Evolutionary conservation across 2,888 invertebrate genomes (phyloP), one percentile per base, ranked within the genome.

Genomic region (Rhamnusium bicolor): DNA sequence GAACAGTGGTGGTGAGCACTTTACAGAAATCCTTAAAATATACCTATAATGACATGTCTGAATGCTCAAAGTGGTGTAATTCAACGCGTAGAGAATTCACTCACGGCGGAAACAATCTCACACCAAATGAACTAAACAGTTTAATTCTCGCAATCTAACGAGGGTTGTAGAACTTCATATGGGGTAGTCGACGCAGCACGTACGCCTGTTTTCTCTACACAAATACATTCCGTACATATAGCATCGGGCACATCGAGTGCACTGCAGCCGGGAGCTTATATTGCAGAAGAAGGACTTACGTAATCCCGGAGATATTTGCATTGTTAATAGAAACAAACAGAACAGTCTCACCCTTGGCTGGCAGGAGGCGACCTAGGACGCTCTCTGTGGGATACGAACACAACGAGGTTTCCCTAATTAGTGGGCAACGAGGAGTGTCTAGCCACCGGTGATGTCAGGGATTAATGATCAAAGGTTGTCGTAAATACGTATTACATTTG

Each of bases 91-190:
- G 8, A 54, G 24, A 29, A 62, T 61, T 46, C 21, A 12, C 46
- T 46, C 61, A 40, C 69, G 69, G 69, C 60, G 74, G 73, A 76
- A 79, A 75, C 77, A 79, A 76, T 79, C 79, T 73, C 72, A 68
- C 75, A 73, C 70, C 69, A 66, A 77, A 79, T 76, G 77, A 79
- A 76, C 76, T 76, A 75, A 79, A 75, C 76, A 72, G 75, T 73
- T 74, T 71, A 77, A 74, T 73, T 79, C 76, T 68, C 63, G 71
- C 74, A 72, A 79, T 74, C 69, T 71, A 60, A 70, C 67, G 70
- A 54, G 19, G 63, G 72, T 62, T 71, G 12, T 24, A 14, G n/a
- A 21, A 6, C 0, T 40, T 19, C 69, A 46, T 58, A 60, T 58
- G 51, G 58, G 27, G 72, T 65, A 51, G 51, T 32, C 47, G 63